Conservation (phyloP, 2,797 vertebrate genomes). For the Mormyrops boulengeri region DNA sequence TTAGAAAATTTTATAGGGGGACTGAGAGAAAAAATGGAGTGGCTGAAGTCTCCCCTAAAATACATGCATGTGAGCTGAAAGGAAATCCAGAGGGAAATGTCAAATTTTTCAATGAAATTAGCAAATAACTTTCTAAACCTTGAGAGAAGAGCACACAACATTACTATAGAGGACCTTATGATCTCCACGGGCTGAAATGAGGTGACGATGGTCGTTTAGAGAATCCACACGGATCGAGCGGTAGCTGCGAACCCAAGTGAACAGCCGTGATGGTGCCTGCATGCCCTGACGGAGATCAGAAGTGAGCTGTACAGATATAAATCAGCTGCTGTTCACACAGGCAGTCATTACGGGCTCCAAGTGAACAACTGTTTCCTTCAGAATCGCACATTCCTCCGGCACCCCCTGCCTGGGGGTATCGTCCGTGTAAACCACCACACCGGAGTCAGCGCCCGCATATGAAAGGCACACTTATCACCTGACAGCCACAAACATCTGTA, state of each 20-base stretch:
- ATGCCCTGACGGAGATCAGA: slow-evolving; percentile 24
- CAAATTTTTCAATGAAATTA: neutral
- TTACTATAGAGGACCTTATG: neutral
- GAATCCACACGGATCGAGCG: slow-evolving; percentile 37
- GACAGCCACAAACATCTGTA: slow-evolving; percentile 66
- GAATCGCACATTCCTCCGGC: slow-evolving; percentile 48
- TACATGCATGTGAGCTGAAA: neutral
- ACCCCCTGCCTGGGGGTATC: slow-evolving; percentile 45
- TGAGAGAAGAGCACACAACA: neutral
- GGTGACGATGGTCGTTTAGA: neutral
- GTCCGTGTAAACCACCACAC: slow-evolving; percentile 38
- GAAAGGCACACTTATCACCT: slow-evolving; percentile 49
- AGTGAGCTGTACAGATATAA: slow-evolving; percentile 46
- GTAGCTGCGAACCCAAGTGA: slow-evolving; percentile 28
- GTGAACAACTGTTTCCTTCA: slow-evolving; percentile 63
- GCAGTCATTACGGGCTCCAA: slow-evolving; percentile 59
- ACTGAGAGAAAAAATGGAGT: neutral
- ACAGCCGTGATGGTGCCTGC: slow-evolving; percentile 5
- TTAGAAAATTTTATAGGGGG: neutral
- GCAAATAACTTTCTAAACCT: neutral
- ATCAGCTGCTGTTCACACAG: slow-evolving; percentile 46
- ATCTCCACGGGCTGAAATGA: neutral
- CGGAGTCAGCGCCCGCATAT: slow-evolving; percentile 38
- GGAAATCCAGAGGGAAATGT: neutral
- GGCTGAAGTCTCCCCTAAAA: neutral